These are phyloP conservation scores for Oeneis ivallda DNA, from an alignment of 2,888 invertebrate genomes.

Conservation along the genomic window DNA sequence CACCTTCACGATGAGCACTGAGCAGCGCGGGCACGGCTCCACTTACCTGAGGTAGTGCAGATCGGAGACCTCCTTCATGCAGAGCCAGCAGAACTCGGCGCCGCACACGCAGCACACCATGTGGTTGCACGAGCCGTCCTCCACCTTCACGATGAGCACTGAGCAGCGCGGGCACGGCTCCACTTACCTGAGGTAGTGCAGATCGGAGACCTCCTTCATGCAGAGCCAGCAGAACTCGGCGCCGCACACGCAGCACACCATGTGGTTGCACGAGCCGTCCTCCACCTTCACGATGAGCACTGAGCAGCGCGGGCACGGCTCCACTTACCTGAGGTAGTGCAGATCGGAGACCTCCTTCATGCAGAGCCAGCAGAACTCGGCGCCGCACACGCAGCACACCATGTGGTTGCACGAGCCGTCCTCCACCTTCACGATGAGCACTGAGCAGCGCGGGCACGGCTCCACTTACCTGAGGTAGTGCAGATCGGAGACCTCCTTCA, in stretches of 20 bases:
- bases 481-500: slow-evolving; percentile 98
- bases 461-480: slow-evolving; percentile 99
- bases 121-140: slow-evolving; percentile 98
- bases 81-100: slow-evolving; percentile 99
- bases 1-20: slow-evolving; percentile 96
- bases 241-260: slow-evolving; percentile 98
- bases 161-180: slow-evolving; percentile 98
- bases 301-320: slow-evolving; percentile 97
- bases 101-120: slow-evolving; percentile 99
- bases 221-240: slow-evolving; percentile 99
- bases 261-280: slow-evolving; percentile 98
- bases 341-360: slow-evolving; percentile 99
- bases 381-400: slow-evolving; percentile 98
- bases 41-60: slow-evolving; percentile 98
- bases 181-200: slow-evolving; percentile 98
- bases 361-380: slow-evolving; percentile 99
- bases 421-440: slow-evolving; percentile 96
- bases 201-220: slow-evolving; percentile 98
- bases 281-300: slow-evolving; percentile 97
- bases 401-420: slow-evolving; percentile 99
- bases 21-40: slow-evolving; percentile 97
- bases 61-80: slow-evolving; percentile 99
- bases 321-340: slow-evolving; percentile 98
- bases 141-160: slow-evolving; percentile 96
- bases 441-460: slow-evolving; percentile 96